phyloP scores from a whole-genome alignment of 2,113 vertebrate species.

The Notothenia coriiceps region DNA sequence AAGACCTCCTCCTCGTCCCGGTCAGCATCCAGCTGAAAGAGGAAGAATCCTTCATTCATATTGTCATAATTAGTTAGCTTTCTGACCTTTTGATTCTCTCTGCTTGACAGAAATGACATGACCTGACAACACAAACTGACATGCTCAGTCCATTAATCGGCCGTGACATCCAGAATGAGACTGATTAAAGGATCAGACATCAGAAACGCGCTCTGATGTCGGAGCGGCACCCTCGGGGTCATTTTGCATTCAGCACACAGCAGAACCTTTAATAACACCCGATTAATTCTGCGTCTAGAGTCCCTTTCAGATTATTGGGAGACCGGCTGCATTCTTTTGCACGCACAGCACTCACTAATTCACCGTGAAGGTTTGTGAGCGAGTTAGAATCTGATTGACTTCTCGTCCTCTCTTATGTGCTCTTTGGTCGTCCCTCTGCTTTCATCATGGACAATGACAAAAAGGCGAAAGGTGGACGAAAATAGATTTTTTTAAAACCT shows the following conservation, averaged over 20 bases:
- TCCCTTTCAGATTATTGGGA: conserved; percentile 16
- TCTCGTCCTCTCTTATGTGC: conserved; percentile 21
- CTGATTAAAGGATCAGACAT: conserved; percentile 40
- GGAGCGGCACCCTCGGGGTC: conserved; percentile 14
- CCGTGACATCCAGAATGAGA: conserved; percentile 37
- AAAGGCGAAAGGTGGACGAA: background rate
- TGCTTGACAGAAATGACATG: background rate
- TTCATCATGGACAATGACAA: conserved; percentile 6
- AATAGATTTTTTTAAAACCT: too few relatives aligned
- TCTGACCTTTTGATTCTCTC: background rate
- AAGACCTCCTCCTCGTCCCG: conserved; percentile 97
- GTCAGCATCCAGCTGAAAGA: conserved; percentile 92
- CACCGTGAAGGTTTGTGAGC: conserved; percentile 37
- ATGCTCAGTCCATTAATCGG: background rate
- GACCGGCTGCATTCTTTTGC: background rate
- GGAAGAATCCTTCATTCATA: background rate
- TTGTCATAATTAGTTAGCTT: background rate
- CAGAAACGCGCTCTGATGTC: conserved; percentile 8
- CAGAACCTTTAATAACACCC: conserved; percentile 36
- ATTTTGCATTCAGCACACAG: conserved; percentile 45
- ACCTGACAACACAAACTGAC: background rate
- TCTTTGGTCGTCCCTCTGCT: conserved; percentile 1
- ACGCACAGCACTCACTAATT: conserved; percentile 15
- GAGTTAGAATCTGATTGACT: conserved; percentile 39
- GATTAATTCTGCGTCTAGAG: conserved; percentile 44